Percentiles rank a stretch among this genome's conserved stretches.
These are phyloP conservation scores for Cetonia aurata DNA, from an alignment of 2,888 invertebrate genomes.

Conservation along the genomic window DNA sequence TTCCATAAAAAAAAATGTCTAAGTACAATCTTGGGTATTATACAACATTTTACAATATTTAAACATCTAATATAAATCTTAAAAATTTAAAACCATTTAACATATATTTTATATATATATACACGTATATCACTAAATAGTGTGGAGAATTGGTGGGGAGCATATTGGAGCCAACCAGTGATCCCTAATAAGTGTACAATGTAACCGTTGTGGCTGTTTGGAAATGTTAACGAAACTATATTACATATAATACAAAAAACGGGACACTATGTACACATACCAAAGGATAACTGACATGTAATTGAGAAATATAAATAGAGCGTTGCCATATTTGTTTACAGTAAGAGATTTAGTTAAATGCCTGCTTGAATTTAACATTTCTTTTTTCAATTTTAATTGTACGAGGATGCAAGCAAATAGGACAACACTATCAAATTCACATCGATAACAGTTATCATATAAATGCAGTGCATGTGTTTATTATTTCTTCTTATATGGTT, in stretches of 20 bases:
- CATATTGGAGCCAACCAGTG: conserved; percentile 52
- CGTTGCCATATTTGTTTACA: conserved; percentile 34
- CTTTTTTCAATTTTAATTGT: background rate
- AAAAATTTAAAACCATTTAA: conserved; percentile 60
- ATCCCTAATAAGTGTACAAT: conserved; percentile 62
- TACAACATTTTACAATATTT: conserved; percentile 49
- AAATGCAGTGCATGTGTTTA: conserved; percentile 56
- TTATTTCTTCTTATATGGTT: conserved; percentile 40
- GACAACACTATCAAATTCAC: conserved; percentile 47
- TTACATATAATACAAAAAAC: conserved; percentile 66
- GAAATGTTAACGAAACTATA: conserved; percentile 66
- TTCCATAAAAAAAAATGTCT: conserved; percentile 40
- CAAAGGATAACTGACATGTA: conserved; percentile 46
- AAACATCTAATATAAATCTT: conserved; percentile 46
- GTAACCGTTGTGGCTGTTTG: conserved; percentile 59
- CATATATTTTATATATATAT: conserved; percentile 54
- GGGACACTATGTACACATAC: conserved; percentile 54
- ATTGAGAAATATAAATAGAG: conserved; percentile 35
- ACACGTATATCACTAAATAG: conserved; percentile 22
- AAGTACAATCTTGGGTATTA: conserved; percentile 53
- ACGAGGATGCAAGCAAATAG: conserved; percentile 24
- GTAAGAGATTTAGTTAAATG: background rate
- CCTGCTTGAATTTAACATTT: background rate
- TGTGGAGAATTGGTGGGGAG: conserved; percentile 29
- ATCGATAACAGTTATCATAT: conserved; percentile 55